These are phyloP conservation scores for Leucophenga maculata DNA, from an alignment of 2,888 invertebrate genomes.

Conservation along the genomic window DNA sequence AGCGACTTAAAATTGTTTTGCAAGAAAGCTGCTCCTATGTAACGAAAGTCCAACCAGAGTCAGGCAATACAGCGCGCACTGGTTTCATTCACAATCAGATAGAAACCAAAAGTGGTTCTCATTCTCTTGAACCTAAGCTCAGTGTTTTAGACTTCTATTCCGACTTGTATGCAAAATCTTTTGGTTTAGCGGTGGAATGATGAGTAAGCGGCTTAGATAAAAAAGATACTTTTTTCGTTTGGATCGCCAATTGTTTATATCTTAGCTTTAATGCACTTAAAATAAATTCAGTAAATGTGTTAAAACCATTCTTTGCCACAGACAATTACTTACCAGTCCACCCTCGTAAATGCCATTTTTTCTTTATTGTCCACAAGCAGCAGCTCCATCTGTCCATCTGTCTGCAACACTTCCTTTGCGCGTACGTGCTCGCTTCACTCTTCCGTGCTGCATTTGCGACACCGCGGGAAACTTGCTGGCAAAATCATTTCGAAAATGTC, in stretches of 20 bases:
- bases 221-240: too few species aligned
- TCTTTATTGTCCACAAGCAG: not conserved
- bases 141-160: not conserved
- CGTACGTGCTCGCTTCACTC: conserved; percentile 44
- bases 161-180: too few species aligned
- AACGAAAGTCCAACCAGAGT: conserved; percentile 1
- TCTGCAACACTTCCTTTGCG: conserved; percentile 11
- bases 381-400: not conserved
- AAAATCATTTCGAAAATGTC: conserved; percentile 61
- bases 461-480: conserved; percentile 43
- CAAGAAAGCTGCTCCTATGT: not conserved
- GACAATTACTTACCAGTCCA: not conserved
- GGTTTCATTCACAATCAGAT: conserved; percentile 28
- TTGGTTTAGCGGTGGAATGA: conserved; percentile 2
- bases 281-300: too few species aligned
- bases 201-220: too few species aligned
- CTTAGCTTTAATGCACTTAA: too few species aligned
- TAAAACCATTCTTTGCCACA: not conserved
- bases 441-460: conserved; percentile 20
- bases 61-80: not conserved
- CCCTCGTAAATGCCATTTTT: conserved; percentile 39
- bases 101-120: conserved; percentile 31
- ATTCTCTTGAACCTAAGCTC: not conserved
- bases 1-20: not conserved
- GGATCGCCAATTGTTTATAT: too few species aligned